Evolutionary conservation across 2,113 vertebrate species (phyloP).

Genomic region (Cryptomyrus ogoouensis): DNA sequence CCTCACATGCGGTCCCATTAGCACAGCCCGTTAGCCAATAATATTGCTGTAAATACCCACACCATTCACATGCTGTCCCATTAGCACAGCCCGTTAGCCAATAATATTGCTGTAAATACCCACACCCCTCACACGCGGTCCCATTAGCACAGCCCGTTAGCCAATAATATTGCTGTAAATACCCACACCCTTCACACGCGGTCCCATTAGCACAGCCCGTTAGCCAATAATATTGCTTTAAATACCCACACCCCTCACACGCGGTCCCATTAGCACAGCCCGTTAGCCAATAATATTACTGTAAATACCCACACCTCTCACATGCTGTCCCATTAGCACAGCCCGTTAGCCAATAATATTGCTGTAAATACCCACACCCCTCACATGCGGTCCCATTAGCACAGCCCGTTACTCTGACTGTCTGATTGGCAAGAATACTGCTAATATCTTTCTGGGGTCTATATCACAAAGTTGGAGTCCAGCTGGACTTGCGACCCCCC

Average conservation of each 20-base stretch:
- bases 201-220: not conserved
- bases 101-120: no score
- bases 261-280: no score
- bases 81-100: no score
- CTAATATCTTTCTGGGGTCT: not conserved
- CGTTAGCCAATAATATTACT: no score
- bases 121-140: no score
- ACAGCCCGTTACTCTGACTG: not conserved
- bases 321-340: not conserved
- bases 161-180: not conserved
- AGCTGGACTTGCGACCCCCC: not conserved
- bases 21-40: no score
- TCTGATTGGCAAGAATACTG: not conserved
- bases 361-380: not conserved
- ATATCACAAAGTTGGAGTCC: not conserved
- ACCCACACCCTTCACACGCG: no score
- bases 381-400: no score
- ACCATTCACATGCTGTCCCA: no score
- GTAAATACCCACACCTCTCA: no score
- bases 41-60: not conserved
- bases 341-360: not conserved
- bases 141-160: no score
- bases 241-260: not conserved
- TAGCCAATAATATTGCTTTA: not conserved
- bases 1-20: no score